Evolutionary conservation across 2,797 vertebrate species (phyloP).

Genomic region (Oreochromis grahami): DNA sequence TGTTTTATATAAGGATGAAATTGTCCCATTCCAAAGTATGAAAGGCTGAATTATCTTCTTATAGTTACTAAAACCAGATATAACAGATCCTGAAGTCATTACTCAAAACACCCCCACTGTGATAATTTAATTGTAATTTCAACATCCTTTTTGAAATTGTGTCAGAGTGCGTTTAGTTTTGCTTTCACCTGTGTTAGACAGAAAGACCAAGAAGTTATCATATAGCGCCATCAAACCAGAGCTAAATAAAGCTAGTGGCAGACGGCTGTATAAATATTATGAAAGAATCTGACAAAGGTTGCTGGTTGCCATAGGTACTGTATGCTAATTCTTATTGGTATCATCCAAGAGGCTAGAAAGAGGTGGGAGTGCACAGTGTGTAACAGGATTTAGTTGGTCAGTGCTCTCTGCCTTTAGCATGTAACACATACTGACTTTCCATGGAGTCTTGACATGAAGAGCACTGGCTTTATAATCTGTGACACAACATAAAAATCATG

Average conservation of each 20-base stretch:
- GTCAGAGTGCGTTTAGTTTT: constrained; percentile 12
- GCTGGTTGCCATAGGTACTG: constrained; percentile 82
- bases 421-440: constrained; percentile 1
- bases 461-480: background rate
- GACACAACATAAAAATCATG: background rate
- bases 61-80: background rate
- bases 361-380: constrained; percentile 37
- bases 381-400: constrained; percentile 54
- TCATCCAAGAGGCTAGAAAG: constrained; percentile 52
- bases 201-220: constrained; percentile 57
- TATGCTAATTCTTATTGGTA: constrained; percentile 81
- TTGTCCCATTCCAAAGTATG: background rate
- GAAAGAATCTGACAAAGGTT: constrained; percentile 80
- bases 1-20: background rate
- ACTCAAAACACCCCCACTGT: background rate
- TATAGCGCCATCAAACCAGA: constrained; percentile 50
- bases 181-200: constrained; percentile 40
- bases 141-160: background rate
- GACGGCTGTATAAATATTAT: constrained; percentile 80
- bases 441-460: background rate
- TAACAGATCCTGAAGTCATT: background rate
- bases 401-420: constrained; percentile 64
- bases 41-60: background rate
- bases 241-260: constrained; percentile 72
- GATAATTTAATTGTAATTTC: constrained; percentile 11